These are phyloP conservation scores for Limenitis camilla DNA, from an alignment of 2,888 invertebrate species.

Conservation along the genomic window DNA sequence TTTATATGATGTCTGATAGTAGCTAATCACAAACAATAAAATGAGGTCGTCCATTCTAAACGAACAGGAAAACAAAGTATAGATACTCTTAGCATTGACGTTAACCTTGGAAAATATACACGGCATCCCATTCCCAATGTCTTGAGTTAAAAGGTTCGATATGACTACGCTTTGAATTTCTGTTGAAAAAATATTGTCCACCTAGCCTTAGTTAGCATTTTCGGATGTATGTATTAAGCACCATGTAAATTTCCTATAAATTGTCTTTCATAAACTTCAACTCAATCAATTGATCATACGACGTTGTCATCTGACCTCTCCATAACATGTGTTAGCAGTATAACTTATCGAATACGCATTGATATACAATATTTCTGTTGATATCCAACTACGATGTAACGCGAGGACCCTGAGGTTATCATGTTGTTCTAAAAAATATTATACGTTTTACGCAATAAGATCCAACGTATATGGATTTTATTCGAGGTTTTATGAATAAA, in stretches of 20 bases:
- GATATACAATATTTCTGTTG: too few species aligned
- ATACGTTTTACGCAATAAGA: too few species aligned
- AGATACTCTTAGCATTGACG: slow-evolving; percentile 4
- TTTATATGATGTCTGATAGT: too few species aligned
- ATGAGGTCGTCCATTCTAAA: background rate
- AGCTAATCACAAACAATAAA: too few species aligned
- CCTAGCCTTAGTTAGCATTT: too few species aligned
- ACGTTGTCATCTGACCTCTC: slow-evolving; percentile 47
- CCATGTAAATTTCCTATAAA: too few species aligned
- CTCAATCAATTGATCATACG: slow-evolving; percentile 33
- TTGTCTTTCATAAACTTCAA: background rate
- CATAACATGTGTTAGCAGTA: slow-evolving; percentile 33
- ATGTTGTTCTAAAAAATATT: slow-evolving; percentile 1
- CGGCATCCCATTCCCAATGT: slow-evolving; percentile 7
- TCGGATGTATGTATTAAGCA: background rate
- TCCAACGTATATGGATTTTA: too few species aligned
- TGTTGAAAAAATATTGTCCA: background rate
- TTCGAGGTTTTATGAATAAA: too few species aligned
- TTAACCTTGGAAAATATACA: slow-evolving; percentile 14
- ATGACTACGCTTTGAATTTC: slow-evolving; percentile 6
- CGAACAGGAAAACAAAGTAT: slow-evolving; percentile 5
- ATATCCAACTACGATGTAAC: too few species aligned
- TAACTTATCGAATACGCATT: slow-evolving; percentile 10
- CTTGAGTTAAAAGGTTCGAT: slow-evolving; percentile 7
- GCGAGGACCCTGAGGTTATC: too few species aligned